Evolutionary conservation across 92 coral and sea anemone species (phyloP).

Genomic region (Zoanthus sociatus): DNA sequence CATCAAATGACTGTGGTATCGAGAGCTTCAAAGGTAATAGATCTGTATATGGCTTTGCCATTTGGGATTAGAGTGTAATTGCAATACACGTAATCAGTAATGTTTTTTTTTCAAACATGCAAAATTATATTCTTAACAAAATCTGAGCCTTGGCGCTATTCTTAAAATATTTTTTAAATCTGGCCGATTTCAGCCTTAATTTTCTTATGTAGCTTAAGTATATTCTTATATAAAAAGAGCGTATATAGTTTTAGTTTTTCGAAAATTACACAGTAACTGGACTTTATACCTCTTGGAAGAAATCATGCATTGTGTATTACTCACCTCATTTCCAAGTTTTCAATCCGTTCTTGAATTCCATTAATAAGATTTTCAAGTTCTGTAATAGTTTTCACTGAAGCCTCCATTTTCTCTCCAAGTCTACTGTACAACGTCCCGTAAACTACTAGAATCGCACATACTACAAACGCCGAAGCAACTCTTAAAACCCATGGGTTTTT

Average conservation of each 20-base stretch:
- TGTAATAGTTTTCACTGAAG: constrained; percentile 8
- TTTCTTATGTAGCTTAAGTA: too few species aligned
- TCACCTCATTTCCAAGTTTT: constrained; percentile 27
- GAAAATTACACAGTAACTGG: too few species aligned
- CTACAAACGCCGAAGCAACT: constrained; percentile 18
- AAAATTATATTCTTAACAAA: too few species aligned
- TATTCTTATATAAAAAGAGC: not conserved
- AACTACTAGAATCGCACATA: constrained; percentile 26
- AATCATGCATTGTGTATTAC: not conserved
- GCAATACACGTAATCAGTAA: too few species aligned
- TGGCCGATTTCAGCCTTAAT: too few species aligned
- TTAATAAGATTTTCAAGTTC: constrained; percentile 28
- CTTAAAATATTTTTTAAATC: too few species aligned
- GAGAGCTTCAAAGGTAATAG: too few species aligned
- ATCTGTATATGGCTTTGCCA: too few species aligned
- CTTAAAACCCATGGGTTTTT: constrained; percentile 35
- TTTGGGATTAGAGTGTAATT: too few species aligned
- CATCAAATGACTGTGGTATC: too few species aligned
- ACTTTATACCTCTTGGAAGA: not conserved
- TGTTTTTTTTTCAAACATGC: too few species aligned
- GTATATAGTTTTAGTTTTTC: not conserved
- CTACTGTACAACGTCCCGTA: constrained; percentile 39
- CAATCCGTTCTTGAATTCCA: constrained; percentile 34
- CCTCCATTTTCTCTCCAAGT: constrained; percentile 37
- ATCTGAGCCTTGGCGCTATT: too few species aligned